A percentile compares a stretch with the other conserved stretches of the same genome.
phyloP scores from a whole-genome alignment of 2,113 vertebrate genomes.

The Ia io region DNA sequence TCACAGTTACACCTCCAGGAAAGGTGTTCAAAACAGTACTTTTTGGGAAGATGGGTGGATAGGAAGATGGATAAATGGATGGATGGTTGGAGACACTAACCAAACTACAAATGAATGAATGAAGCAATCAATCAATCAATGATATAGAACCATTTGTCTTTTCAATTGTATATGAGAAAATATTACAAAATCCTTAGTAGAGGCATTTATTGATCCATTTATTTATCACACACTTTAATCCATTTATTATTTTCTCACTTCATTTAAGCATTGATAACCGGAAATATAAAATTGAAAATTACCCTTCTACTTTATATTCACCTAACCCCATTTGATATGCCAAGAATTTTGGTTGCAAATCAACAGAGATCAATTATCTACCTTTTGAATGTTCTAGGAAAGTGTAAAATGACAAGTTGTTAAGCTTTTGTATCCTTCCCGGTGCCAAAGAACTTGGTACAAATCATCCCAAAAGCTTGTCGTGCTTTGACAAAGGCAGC shows the following conservation, averaged over 20 bases:
- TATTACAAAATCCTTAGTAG: neutral
- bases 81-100: neutral
- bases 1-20: neutral
- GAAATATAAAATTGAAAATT: conserved; percentile 43
- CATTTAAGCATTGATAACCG: neutral
- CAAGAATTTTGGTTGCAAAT: conserved; percentile 19
- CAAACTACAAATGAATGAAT: neutral
- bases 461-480: neutral
- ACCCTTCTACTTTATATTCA: neutral
- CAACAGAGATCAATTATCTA: neutral
- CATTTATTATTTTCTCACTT: conserved; percentile 37
- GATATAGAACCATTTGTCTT: neutral
- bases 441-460: neutral
- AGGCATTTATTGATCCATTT: neutral
- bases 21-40: neutral
- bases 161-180: conserved; percentile 19
- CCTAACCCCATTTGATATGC: neutral
- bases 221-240: neutral
- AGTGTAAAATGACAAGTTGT: neutral
- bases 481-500: neutral
- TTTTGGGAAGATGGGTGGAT: neutral
- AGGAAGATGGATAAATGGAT: neutral
- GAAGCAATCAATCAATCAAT: neutral
- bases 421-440: neutral
- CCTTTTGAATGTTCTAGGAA: neutral